Conservation (phyloP, 2,797 vertebrate genomes). For the Anas bernieri region DNA sequence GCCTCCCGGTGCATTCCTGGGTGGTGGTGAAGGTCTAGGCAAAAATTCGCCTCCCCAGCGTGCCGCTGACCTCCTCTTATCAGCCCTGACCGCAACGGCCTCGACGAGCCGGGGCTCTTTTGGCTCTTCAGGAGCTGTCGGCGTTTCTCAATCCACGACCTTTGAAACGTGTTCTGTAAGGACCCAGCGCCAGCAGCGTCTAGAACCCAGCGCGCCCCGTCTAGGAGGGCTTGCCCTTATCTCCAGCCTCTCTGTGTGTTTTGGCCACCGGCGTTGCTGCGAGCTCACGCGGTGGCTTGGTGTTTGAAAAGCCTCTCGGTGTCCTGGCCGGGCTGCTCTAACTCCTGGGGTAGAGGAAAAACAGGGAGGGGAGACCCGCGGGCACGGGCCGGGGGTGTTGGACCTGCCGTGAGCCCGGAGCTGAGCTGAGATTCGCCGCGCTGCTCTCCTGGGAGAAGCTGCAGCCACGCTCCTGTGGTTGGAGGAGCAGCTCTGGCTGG, state of each 20-base stretch:
- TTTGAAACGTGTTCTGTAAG: neutral
- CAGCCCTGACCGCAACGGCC: neutral
- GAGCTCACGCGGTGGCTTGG: neutral
- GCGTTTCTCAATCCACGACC: neutral
- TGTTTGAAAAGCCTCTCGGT: neutral
- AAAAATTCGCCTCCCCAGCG: fast-evolving
- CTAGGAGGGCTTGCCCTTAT: neutral
- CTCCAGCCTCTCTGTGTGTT: neutral
- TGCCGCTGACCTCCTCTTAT: neutral
- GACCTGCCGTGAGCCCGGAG: neutral
- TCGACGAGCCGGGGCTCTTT: neutral
- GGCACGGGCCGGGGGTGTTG: fast-evolving
- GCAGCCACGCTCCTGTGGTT: neutral
- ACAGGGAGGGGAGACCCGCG: neutral
- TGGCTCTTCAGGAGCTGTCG: neutral
- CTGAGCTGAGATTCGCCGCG: neutral
- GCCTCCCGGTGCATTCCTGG: neutral
- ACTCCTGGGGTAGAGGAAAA: neutral
- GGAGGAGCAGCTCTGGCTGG: neutral
- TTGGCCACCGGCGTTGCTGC: neutral
- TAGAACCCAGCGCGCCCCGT: fast-evolving
- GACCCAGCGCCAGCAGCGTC: neutral
- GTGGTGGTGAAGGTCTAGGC: neutral
- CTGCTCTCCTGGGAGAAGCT: neutral
- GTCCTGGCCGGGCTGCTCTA: neutral